Conservation (phyloP, 2,113 vertebrate genomes). For the Labeo rohita region DNA sequence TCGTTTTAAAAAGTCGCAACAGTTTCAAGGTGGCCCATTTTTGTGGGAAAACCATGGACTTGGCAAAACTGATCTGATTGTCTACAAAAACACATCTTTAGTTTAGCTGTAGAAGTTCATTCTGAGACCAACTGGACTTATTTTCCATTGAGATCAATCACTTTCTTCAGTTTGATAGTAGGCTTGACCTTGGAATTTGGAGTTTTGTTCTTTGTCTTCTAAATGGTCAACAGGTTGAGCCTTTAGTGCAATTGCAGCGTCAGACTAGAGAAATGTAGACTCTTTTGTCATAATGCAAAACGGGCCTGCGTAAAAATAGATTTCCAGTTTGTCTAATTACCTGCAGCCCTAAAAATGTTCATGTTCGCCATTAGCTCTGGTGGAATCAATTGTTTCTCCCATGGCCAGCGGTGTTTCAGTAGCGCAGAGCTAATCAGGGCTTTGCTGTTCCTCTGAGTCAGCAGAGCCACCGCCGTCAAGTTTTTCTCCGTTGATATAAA, state of each 20-base stretch:
- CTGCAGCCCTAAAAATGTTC: constrained; percentile 21
- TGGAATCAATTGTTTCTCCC: constrained; percentile 52
- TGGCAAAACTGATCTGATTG: too few species aligned
- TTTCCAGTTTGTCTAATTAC: constrained; percentile 55
- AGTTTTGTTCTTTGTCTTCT: neutral
- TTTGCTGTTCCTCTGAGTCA: constrained; percentile 68
- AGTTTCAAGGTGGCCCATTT: too few species aligned
- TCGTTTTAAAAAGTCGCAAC: too few species aligned
- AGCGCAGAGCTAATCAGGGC: constrained; percentile 54
- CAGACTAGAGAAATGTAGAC: constrained; percentile 8
- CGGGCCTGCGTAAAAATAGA: constrained; percentile 47
- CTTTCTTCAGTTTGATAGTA: neutral
- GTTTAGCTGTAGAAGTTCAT: too few species aligned
- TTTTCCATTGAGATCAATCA: too few species aligned
- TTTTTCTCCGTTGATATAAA: constrained; percentile 71
- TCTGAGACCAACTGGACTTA: too few species aligned
- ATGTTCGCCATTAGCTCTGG: constrained; percentile 39
- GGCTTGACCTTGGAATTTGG: neutral
- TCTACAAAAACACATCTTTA: too few species aligned
- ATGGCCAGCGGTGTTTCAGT: constrained; percentile 48
- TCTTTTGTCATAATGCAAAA: constrained; percentile 40
- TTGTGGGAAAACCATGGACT: too few species aligned
- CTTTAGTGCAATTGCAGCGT: neutral
- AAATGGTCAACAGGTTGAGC: neutral
- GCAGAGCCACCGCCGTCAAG: constrained; percentile 54